Base-by-base conservation (phyloP, 2,888 invertebrate species). In the Pyrrhosoma nymphula region DNA sequence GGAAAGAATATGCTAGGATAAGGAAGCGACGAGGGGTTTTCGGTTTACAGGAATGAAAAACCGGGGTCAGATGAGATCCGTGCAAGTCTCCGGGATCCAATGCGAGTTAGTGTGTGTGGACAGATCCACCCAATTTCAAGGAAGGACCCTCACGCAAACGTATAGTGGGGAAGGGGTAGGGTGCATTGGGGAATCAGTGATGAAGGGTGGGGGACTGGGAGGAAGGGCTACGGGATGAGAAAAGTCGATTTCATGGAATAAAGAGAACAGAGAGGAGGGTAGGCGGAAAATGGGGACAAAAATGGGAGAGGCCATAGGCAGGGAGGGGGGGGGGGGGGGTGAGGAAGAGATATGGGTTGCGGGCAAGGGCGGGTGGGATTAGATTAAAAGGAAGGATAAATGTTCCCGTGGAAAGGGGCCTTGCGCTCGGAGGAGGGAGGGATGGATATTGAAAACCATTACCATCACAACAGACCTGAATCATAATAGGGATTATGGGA, bases 331-430 rank as follows among this genome's bases (percentile, higher is more conserved):
- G n/a, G n/a, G n/a, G n/a, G n/a, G n/a, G n/a, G n/a, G n/a, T n/a
- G n/a, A n/a, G n/a, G n/a, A 6, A 69, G 69, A 8, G 69, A n/a
- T 10, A 26, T 26, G 69, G n/a, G 16, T 69, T 23, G 10, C 10
- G 82, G 35, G 35, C 82, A 35, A 82, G 82, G 82, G 47, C 47
- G 47, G 82, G 82, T 35, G 82, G 82, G 30, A 82, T 82, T 82
- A 82, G 82, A 82, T 82, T 82, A 82, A 82, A 82, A 82, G 82
- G 82, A 60, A 82, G 82, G 82, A 82, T 82, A 82, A 82, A 82
- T 82, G 82, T 82, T 82, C 82, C 82, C 82, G 30, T 16, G 82
- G 82, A 30, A 82, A 82, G 18, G 82, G 35, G 8, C n/a, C 20
- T 30, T 14, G 35, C 30, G 12, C 82, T 16, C 16, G 26, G n/a